Evolutionary conservation across 2,888 invertebrate species (phyloP).

Genomic region (Arge pagana): DNA sequence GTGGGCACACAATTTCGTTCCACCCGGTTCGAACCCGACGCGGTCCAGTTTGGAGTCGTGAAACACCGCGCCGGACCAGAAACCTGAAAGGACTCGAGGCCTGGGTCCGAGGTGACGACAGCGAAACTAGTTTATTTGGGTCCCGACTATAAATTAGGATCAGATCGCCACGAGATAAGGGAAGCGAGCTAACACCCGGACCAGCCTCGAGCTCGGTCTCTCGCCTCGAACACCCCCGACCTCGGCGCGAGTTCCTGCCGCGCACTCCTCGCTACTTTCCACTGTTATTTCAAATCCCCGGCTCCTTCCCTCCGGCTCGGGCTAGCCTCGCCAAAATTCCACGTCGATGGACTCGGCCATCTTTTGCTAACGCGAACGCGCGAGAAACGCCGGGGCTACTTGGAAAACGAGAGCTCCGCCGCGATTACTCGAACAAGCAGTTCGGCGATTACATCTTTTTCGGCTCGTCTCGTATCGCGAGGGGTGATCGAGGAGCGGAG

Average conservation of each 20-base stretch:
- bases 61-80: constrained; percentile 25
- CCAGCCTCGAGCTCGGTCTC: constrained; percentile 30
- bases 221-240: constrained; percentile 8
- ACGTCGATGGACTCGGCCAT: constrained; percentile 4
- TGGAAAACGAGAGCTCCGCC: too few relatives aligned
- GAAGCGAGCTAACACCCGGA: constrained; percentile 57
- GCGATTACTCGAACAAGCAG: too few relatives aligned
- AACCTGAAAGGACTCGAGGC: constrained; percentile 16
- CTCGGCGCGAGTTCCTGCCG: background rate
- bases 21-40: background rate
- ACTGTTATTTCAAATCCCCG: constrained; percentile 24
- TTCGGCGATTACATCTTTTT: too few relatives aligned
- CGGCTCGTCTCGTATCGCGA: too few relatives aligned
- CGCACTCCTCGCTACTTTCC: constrained; percentile 13
- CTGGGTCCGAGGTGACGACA: constrained; percentile 54
- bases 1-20: background rate
- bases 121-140: constrained; percentile 59
- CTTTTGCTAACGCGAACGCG: background rate
- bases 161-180: constrained; percentile 58
- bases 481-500: background rate
- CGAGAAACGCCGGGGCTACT: too few relatives aligned
- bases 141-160: constrained; percentile 59
- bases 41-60: constrained; percentile 12
- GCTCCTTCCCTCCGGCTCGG: constrained; percentile 26
- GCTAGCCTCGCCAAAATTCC: constrained; percentile 21